These are phyloP conservation scores for Carassius gibelio DNA, from an alignment of 2,113 vertebrate species.

Conservation along the genomic window DNA sequence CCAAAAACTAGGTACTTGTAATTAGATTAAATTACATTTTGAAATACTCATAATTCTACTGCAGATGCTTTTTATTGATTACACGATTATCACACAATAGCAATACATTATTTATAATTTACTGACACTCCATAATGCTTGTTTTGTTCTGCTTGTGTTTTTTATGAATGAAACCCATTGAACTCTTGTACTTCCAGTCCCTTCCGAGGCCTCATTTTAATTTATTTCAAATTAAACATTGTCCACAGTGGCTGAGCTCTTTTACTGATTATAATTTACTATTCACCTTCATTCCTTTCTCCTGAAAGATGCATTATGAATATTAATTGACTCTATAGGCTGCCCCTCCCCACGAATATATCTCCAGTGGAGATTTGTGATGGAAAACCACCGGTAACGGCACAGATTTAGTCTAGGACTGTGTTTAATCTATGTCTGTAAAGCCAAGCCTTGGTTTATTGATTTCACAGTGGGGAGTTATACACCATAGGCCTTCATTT, in stretches of 20 bases:
- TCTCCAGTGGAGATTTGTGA: conserved; percentile 1
- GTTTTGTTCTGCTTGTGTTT: background rate
- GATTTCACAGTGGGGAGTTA: conserved; percentile 5
- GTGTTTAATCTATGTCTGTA: conserved; percentile 14
- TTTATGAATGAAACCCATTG: background rate
- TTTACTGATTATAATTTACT: background rate
- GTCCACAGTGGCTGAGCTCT: conserved; percentile 1
- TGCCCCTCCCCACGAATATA: background rate
- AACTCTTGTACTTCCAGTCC: too few relatives aligned
- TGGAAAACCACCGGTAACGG: background rate
- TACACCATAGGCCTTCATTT: background rate
- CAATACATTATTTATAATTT: too few relatives aligned
- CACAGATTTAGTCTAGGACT: background rate
- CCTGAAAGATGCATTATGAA: background rate
- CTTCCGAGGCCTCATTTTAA: background rate
- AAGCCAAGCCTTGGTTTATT: conserved; percentile 20
- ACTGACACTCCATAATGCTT: too few relatives aligned
- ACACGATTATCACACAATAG: too few relatives aligned
- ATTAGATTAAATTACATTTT: too few relatives aligned
- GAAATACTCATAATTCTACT: too few relatives aligned
- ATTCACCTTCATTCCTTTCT: conserved; percentile 26
- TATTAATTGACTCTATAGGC: conserved; percentile 23
- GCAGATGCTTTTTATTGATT: too few relatives aligned
- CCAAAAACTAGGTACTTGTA: too few relatives aligned
- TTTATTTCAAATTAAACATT: background rate